Base-by-base conservation (phyloP, 2,113 vertebrate genomes). In the Panurus biarmicus region DNA sequence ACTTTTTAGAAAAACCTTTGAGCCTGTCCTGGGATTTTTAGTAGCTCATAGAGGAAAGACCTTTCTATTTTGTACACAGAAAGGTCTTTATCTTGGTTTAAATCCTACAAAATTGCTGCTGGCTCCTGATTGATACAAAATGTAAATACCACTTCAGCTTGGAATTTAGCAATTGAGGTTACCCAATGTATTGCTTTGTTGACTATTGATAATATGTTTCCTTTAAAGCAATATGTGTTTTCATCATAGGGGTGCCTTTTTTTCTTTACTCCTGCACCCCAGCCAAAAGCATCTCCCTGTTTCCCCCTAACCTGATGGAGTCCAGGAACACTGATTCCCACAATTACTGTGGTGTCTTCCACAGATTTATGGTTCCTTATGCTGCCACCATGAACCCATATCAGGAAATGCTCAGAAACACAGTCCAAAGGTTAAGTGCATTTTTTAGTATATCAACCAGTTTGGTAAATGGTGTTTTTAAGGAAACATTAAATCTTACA, bases 401-500 rank as follows among this genome's bases (percentile, higher is more conserved):
- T 29, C 74, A 94, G 77, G 70, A 96, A 94, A 94, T 73, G 50
- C 71, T 91, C 77, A 91, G 81, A 69, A 36, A 87, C 48, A 48
- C 14, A 51, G 89, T 70, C 58, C 87, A 94, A 94, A 80, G 87
- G 74, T 79, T 96, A 96, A 95, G 74, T 87, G 84, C 71, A 73
- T 91, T 91, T 85, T 91, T 96, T 58, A 79, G 84, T 89, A 8
- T 58, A 89, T 95, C 93, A 93, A 31, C 64, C 42, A 23, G 57
- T 73, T 93, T 50, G 22, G 13, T 26, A 94, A 93, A 54, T 76
- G 62, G 54, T 76, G 35, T 38, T 95, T 94, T 85, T 72, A 45
- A 75, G 91, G 70, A 96, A 95, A 93, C 70, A 51, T 76, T 96
- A 83, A 95, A 94, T 91, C 84, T 91, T 91, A n/a, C 11, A 70